phyloP scores from a whole-genome alignment of 2,113 vertebrate species.

The Brachyhypopomus gauderio region DNA sequence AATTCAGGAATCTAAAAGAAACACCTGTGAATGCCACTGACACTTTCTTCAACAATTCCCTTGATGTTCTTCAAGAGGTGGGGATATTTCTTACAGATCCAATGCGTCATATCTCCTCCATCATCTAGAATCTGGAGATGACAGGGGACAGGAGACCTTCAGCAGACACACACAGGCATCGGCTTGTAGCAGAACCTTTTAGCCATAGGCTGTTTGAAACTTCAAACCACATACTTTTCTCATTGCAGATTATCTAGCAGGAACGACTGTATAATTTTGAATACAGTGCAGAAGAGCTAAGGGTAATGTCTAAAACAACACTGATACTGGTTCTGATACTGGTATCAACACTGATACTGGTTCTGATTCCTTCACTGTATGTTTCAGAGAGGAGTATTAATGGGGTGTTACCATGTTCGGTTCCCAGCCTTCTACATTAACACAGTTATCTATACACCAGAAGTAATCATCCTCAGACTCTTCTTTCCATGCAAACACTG shows the following conservation, averaged over 20 bases:
- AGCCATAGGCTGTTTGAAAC: background rate
- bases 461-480: constrained; percentile 96
- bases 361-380: no score
- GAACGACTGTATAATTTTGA: no score
- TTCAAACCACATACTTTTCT: no score
- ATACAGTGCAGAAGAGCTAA: no score
- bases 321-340: no score
- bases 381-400: background rate
- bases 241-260: no score
- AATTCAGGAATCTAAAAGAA: background rate
- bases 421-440: constrained; percentile 87
- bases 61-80: constrained; percentile 90
- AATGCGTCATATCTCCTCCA: constrained; percentile 92
- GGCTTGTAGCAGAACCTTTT: background rate
- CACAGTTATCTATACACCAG: constrained; percentile 96
- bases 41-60: constrained; percentile 95
- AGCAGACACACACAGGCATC: no score
- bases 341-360: no score
- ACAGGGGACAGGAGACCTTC: background rate
- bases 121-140: constrained; percentile 88
- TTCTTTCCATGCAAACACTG: constrained; percentile 94
- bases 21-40: constrained; percentile 92
- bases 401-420: constrained; percentile 86
- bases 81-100: constrained; percentile 95
- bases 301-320: no score